Evolutionary conservation across 2,797 vertebrate genomes (phyloP), one percentile per base, ranked within the genome.

Genomic region (Lagodon rhomboides): DNA sequence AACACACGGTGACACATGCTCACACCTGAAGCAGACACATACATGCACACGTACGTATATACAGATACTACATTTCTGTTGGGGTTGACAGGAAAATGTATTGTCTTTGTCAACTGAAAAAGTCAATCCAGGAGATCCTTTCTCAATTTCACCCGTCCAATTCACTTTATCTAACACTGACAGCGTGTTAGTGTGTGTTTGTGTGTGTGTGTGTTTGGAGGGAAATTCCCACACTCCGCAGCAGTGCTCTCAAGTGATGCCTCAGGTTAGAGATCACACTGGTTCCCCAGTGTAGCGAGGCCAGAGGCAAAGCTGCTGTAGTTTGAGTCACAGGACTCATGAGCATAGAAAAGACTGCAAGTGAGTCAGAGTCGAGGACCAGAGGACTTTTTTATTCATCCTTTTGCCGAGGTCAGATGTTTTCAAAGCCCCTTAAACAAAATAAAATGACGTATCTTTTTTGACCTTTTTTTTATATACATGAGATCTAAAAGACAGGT

Each of bases 251-350:
- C 18, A 47, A 11, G 23, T 25, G 54, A 18, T 27, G 51, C 18
- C 58, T 71, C 64, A 58, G 47, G 64, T 68, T 47, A 77, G 58
- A 70, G 59, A 65, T 68, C 72, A 25, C 46, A 20, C 20, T 59
- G 68, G 51, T 43, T 79, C 41, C 20, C 63, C 83, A 51, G 47
- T n/a, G 55, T 20, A 69, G 25, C 73, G 20, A 65, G 69, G 63
- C 55, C 47, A 49, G 23, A 68, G 47, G 75, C 43, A 79, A 69
- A 17, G 43, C 47, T 56, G 68, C 54, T 58, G 66, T 17, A 34
- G 54, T 13, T 23, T 76, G 44, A 34, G 47, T 71, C 51, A 46
- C 27, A 51, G 20, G 7, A 50, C 17, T 58, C 22, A 8, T 70
- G 17, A 43, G 56, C 12, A 46, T 46, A 27, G 17, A 18, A 68